Percentiles rank a stretch among this genome's conserved stretches.
Conservation (phyloP, 2,888 invertebrate genomes). For the Aradus depressus region DNA sequence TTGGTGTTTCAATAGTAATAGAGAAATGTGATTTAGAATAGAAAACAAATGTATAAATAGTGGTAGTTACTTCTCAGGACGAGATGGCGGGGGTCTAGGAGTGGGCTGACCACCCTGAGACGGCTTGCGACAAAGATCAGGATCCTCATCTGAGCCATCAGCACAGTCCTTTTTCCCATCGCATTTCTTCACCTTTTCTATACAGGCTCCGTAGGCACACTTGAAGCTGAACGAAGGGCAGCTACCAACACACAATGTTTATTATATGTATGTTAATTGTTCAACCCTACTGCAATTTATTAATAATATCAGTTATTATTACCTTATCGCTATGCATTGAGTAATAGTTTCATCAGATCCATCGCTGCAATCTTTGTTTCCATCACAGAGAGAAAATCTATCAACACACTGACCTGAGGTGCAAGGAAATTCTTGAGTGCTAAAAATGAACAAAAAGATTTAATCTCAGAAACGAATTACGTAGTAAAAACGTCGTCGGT, state of each 20-base stretch:
- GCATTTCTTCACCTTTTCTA: slow-evolving; percentile 46
- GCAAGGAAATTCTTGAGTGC: slow-evolving; percentile 32
- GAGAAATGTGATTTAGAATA: no score
- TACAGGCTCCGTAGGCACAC: slow-evolving; percentile 51
- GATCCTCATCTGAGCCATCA: slow-evolving; percentile 42
- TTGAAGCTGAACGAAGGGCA: slow-evolving; percentile 47
- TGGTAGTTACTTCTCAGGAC: neutral
- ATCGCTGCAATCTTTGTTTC: slow-evolving; percentile 30
- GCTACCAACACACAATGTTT: no score
- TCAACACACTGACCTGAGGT: slow-evolving; percentile 31
- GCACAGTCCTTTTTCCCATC: slow-evolving; percentile 41
- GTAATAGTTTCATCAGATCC: slow-evolving; percentile 31
- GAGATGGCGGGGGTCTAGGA: neutral
- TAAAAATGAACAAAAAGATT: slow-evolving; percentile 19
- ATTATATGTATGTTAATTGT: no score
- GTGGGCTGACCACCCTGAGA: neutral
- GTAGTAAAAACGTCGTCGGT: no score
- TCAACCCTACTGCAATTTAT: no score
- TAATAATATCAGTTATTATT: neutral
- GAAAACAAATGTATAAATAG: no score
- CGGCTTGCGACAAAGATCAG: slow-evolving; percentile 16
- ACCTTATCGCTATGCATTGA: slow-evolving; percentile 26
- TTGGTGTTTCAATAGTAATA: no score
- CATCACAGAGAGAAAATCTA: slow-evolving; percentile 30
- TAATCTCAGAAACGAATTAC: no score